A percentile compares a stretch with the other conserved stretches of the same genome.
Evolutionary conservation across 2,888 invertebrate species (phyloP).

Genomic region (Anarsia innoxiella): DNA sequence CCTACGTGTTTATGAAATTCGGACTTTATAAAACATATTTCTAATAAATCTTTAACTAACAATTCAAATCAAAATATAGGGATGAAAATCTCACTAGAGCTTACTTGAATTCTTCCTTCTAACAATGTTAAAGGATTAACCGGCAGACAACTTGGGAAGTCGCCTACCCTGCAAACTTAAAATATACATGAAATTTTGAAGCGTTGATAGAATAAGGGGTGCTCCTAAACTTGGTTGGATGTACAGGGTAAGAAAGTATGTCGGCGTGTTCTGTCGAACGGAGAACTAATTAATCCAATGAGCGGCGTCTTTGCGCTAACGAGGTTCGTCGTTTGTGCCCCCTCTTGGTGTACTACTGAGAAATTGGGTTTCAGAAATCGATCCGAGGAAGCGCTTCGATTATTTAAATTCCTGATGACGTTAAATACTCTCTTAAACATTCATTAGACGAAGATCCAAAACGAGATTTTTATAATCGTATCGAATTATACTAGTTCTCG

Average conservation of each 20-base stretch:
- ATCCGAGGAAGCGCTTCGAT: constrained; percentile 26
- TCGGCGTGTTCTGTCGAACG: constrained; percentile 46
- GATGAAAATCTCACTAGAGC: constrained; percentile 36
- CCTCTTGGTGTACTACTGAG: constrained; percentile 39
- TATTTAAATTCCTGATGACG: constrained; percentile 6
- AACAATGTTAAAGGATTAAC: constrained; percentile 56
- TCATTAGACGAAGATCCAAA: too few relatives aligned
- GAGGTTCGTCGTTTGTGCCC: constrained; percentile 59
- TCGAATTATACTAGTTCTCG: too few relatives aligned
- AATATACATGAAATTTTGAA: constrained; percentile 52
- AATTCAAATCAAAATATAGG: constrained; percentile 44
- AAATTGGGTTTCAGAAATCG: constrained; percentile 53
- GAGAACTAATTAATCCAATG: constrained; percentile 70
- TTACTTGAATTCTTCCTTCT: constrained; percentile 45
- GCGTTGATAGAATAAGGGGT: constrained; percentile 44
- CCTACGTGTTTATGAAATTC: too few relatives aligned
- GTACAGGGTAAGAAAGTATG: constrained; percentile 47
- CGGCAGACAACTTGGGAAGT: constrained; percentile 37
- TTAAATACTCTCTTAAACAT: too few relatives aligned
- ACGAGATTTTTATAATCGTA: too few relatives aligned
- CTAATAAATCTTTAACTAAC: constrained; percentile 50
- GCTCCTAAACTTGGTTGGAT: constrained; percentile 22
- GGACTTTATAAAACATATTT: too few relatives aligned
- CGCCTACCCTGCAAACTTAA: constrained; percentile 41
- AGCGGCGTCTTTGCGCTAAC: constrained; percentile 63